Evolutionary conservation across 2,888 invertebrate species (phyloP).

Genomic region (Trissonchulus sp.): DNA sequence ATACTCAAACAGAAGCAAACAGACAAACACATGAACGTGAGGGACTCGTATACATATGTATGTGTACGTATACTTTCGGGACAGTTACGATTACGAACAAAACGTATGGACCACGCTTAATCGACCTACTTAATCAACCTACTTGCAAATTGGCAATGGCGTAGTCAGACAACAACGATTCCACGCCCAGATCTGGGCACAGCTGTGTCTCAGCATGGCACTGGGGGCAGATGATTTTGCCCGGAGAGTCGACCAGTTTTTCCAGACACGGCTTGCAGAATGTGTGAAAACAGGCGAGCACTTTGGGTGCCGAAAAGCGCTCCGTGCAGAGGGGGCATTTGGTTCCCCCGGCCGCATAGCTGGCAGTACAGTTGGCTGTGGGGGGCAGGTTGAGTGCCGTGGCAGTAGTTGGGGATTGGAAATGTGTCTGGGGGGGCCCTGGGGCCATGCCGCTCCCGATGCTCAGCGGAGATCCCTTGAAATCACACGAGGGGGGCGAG

Average conservation of each 20-base stretch:
- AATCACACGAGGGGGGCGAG: too few relatives aligned
- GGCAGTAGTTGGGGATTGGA: too few relatives aligned
- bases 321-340: constrained; percentile 69
- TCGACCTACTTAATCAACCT: too few relatives aligned
- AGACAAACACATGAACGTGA: too few relatives aligned
- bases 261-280: constrained; percentile 77
- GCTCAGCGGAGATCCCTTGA: neutral
- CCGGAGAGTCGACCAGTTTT: constrained; percentile 52
- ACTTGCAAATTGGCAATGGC: constrained; percentile 57
- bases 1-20: too few relatives aligned
- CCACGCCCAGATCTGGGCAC: constrained; percentile 60
- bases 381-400: neutral
- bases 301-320: constrained; percentile 67
- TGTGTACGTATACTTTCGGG: too few relatives aligned
- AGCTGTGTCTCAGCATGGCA: constrained; percentile 57
- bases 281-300: constrained; percentile 73
- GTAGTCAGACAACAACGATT: constrained; percentile 65
- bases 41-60: too few relatives aligned
- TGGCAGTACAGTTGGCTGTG: too few relatives aligned
- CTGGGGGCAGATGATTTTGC: constrained; percentile 65
- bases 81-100: too few relatives aligned
- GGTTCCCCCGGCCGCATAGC: too few relatives aligned
- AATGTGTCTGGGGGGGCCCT: neutral
- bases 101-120: too few relatives aligned
- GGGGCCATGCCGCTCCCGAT: neutral